phyloP scores from a whole-genome alignment of 2,797 vertebrate species.

The Hozukius guyotensis region DNA sequence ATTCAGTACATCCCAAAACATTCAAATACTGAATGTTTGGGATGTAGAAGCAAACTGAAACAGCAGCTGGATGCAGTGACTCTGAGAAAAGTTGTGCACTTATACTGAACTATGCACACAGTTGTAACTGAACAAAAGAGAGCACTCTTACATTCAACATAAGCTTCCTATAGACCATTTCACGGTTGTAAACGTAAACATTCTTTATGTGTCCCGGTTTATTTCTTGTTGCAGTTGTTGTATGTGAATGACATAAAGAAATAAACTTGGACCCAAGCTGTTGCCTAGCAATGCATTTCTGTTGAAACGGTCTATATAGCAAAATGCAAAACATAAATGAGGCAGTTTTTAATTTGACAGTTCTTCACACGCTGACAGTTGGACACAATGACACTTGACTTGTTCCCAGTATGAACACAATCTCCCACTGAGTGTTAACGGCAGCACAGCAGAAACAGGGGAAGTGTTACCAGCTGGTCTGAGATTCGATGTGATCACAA shows the following conservation, averaged over 20 bases:
- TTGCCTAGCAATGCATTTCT: neutral
- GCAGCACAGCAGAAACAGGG: neutral
- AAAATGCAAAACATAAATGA: neutral
- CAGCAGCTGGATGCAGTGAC: neutral
- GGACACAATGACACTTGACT: neutral
- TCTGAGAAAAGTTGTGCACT: neutral
- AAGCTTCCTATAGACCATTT: neutral
- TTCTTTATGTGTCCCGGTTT: neutral
- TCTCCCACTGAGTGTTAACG: neutral
- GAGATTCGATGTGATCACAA: neutral
- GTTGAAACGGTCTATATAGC: neutral
- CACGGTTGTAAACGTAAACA: neutral
- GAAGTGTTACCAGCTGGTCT: neutral
- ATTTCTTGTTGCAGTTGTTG: neutral
- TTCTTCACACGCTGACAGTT: neutral
- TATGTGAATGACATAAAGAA: neutral
- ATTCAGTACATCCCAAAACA: neutral
- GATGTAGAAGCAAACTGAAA: neutral
- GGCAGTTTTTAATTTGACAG: neutral
- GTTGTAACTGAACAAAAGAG: too few relatives aligned
- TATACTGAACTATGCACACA: too few relatives aligned
- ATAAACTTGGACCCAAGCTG: neutral
- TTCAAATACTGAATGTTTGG: neutral
- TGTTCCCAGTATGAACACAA: neutral
- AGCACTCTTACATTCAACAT: too few relatives aligned